Conservation (phyloP, 2,113 vertebrate species). For the Cyrtonyx montezumae region DNA sequence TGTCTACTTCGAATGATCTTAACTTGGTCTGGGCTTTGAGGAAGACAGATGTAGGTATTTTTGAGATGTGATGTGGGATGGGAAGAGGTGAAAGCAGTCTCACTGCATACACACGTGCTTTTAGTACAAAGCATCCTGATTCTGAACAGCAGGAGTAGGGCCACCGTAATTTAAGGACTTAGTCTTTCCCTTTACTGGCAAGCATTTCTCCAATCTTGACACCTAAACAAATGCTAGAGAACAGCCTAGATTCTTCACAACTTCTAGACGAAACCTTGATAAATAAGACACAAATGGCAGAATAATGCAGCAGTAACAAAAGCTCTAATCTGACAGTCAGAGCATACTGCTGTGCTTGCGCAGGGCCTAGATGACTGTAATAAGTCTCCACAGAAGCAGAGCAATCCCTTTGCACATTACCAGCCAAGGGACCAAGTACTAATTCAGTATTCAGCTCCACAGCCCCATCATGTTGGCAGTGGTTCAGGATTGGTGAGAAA, state of each 20-base stretch:
- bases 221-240: neutral
- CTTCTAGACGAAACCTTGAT: neutral
- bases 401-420: neutral
- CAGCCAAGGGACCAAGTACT: neutral
- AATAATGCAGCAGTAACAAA: neutral
- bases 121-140: neutral
- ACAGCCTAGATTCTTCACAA: neutral
- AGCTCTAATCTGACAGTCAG: neutral
- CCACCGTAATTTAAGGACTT: neutral
- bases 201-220: neutral
- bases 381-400: neutral
- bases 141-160: neutral
- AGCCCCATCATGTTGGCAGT: neutral
- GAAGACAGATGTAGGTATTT: neutral
- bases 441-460: constrained; percentile 5
- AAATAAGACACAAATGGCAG: neutral
- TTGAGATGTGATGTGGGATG: neutral
- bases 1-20: rapidly evolving
- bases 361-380: neutral
- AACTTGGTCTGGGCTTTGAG: neutral
- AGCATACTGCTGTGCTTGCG: neutral
- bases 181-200: neutral
- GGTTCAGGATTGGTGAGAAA: constrained; percentile 23
- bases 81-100: neutral
- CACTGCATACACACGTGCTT: neutral